Evolutionary conservation across 2,888 invertebrate genomes (phyloP), one percentile per base, ranked within the genome.

Genomic region (Priocnemis perturbator): DNA sequence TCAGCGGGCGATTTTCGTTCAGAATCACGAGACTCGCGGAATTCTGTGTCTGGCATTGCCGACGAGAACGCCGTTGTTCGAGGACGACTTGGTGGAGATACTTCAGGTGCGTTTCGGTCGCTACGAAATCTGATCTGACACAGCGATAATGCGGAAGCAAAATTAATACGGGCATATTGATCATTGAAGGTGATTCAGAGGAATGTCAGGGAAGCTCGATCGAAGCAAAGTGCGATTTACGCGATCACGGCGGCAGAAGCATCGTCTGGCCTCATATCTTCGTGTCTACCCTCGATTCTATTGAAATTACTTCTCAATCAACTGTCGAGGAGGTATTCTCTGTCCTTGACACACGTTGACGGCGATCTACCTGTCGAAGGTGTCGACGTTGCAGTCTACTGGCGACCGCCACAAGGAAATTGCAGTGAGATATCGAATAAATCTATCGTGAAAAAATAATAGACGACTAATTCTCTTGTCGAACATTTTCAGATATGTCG

Each of bases 361-460:
- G 90, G 90, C 1, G 92, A 93, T 7, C 79, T 93, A 19, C 94
- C 94, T 91, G 93, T 94, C 0, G 93, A 94, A 72, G 91, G 91
- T 9, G 91, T 94, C 0, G 91, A 91, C 3, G 90, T 91, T 50
- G 92, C 93, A 0, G 89, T 94, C 63, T 94, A 94, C 82, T 95
- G 94, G 94, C 90, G 94, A 76, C 94, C 95, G 14, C 94, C 94
- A 0, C 95, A 94, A 87, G 94, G 94, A 63, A 95, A 95, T 87
- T 94, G 94, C 73, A 93, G 95, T 94, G 87, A 91, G 93, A 91
- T 23, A 23, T n/a, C 23, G 47, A 15, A 44, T 44, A 9, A 44
- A 7, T 47, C 17, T 47, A 9, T 17, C 3, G 7, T 47, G 47
- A 47, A 47, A 47, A 3, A 47, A 15, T n/a, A 47, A 4, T 47